These are phyloP conservation scores for Enteromius anoplus DNA, from an alignment of 2,797 vertebrate species.

Conservation along the genomic window DNA sequence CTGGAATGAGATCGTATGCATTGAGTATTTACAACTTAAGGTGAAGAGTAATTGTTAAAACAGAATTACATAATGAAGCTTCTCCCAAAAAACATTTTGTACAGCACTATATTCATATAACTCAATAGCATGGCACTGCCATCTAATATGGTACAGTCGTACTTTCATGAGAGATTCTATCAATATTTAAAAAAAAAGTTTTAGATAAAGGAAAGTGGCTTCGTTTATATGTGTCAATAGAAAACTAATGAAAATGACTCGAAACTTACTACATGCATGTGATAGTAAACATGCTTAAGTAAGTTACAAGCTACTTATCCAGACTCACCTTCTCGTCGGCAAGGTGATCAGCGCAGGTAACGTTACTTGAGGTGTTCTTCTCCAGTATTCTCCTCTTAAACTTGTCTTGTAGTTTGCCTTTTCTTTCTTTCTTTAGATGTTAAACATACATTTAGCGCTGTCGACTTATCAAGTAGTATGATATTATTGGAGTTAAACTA, in stretches of 20 bases:
- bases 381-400: not conserved
- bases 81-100: not conserved
- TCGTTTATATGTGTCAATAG: not conserved
- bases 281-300: constrained; percentile 27
- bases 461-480: not conserved
- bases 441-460: not conserved
- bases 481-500: not conserved
- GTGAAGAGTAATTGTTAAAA: not conserved
- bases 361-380: not conserved
- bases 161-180: not conserved
- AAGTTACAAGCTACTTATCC: not conserved
- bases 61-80: not conserved
- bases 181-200: not conserved
- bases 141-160: not conserved
- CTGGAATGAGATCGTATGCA: not conserved
- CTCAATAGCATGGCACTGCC: not conserved
- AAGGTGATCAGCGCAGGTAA: constrained; percentile 34
- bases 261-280: not conserved
- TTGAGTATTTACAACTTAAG: not conserved
- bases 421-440: not conserved
- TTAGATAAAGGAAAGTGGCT: not conserved
- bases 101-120: not conserved
- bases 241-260: not conserved
- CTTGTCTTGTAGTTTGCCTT: not conserved
- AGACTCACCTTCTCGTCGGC: constrained; percentile 38